Evolutionary conservation across 1,140 invertebrate genomes (phyloP), one percentile per base, ranked within the genome.

Genomic region (Drosophila baimaii): DNA sequence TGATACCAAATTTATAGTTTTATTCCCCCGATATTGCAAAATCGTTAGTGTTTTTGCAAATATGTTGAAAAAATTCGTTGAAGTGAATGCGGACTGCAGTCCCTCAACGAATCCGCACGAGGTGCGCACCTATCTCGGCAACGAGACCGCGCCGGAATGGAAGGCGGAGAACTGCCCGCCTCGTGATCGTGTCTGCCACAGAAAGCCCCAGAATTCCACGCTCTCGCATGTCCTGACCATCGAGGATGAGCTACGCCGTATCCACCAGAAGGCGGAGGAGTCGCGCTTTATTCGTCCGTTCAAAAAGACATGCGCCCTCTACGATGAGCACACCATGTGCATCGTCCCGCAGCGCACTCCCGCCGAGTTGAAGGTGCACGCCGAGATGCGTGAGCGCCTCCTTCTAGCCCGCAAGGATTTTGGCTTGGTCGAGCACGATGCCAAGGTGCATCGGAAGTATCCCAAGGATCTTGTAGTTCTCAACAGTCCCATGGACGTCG

Each of bases 31-130:
- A 54, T 29, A 31, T 41, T 76, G 56, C 44, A 44, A 83, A 83
- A 86, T 86, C 79, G 3, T 19, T 15, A 56, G 79, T 75, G 25
- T 44, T 62, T 54, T 59, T 57, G 39, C 47, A 74, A 77, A 46
- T 73, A 91, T 91, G 90, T 59, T 91, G 8, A 91, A 91, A 64
- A 91, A 91, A 68, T 91, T 91, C 64, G 90, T 91, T 12, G 81
- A 84, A 37, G 72, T 91, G 4, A 89, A 85, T 52, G 81, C 86
- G 44, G 77, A 89, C 5, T 75, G 64, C 23, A 89, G 83, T 77
- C 90, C 90, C 10, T 85, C 90, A 0, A 58, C 70, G 23, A 91
- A 91, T 77, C 90, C 90, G 0, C 89, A 91, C 66, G 90, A 91
- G n/a, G 83, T 91, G 10, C 77, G 90, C 7, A 91, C 90, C 23